Percentiles rank a stretch among this genome's conserved stretches.
phyloP scores from a whole-genome alignment of 1,140 invertebrate genomes.

The Drosophila funebris region DNA sequence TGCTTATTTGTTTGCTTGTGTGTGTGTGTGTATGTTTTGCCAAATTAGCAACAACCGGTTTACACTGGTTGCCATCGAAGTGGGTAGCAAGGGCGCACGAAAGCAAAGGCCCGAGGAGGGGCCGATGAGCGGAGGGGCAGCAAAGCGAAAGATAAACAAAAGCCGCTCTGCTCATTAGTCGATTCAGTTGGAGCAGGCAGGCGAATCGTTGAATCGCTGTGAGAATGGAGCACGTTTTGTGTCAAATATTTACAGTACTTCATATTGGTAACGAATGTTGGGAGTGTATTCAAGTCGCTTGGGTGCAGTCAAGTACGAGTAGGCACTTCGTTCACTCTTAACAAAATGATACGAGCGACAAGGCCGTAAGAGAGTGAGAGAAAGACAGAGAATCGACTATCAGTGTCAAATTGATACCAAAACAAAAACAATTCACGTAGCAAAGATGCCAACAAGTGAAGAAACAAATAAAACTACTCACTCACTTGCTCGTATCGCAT shows the following conservation, averaged over 20 bases:
- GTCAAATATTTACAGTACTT: conserved; percentile 18
- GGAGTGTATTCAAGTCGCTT: not conserved
- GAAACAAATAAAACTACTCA: not conserved
- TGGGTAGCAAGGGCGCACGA: conserved; percentile 18
- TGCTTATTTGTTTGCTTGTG: conserved; percentile 25
- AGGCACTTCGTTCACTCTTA: conserved; percentile 1
- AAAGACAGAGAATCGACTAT: not conserved
- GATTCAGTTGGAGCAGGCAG: conserved; percentile 14
- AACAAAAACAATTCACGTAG: conserved; percentile 15
- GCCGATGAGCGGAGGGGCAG: not conserved
- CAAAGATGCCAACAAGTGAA: not conserved
- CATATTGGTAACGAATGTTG: conserved; percentile 17
- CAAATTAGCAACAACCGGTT: conserved; percentile 76
- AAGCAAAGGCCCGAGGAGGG: not conserved
- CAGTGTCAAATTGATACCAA: conserved; percentile 3
- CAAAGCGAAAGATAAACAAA: conserved; percentile 69
- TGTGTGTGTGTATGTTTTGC: conserved; percentile 60
- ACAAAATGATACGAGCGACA: not conserved
- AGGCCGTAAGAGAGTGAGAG: not conserved
- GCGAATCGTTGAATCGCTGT: conserved; percentile 4
- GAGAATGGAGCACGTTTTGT: conserved; percentile 28
- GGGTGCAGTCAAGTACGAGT: conserved; percentile 8
- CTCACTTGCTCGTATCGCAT: not conserved
- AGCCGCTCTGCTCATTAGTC: conserved; percentile 67
- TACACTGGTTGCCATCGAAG: conserved; percentile 48